Evolutionary conservation across 2,888 invertebrate species (phyloP).

Genomic region (Calliopum simillimum): DNA sequence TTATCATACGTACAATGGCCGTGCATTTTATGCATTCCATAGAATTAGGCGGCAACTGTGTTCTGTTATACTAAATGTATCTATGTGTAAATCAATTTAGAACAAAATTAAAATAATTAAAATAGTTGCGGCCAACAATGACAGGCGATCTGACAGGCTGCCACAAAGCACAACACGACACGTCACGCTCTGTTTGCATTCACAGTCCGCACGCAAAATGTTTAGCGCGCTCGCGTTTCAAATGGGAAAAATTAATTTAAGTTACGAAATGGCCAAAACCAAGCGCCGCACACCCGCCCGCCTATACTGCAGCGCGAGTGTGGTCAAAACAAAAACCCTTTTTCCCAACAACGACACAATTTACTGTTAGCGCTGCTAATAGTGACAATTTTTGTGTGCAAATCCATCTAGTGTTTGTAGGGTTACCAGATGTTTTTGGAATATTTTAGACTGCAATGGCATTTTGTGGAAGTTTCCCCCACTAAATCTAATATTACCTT

Average conservation of each 20-base stretch:
- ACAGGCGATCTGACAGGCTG: slow-evolving; percentile 13
- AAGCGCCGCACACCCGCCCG: too few relatives aligned
- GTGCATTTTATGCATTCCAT: too few relatives aligned
- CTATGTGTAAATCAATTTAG: slow-evolving; percentile 61
- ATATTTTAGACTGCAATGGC: too few relatives aligned
- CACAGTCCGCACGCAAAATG: background rate
- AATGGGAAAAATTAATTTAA: slow-evolving; percentile 31
- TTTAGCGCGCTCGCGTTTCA: slow-evolving; percentile 8
- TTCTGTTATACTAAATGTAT: slow-evolving; percentile 47
- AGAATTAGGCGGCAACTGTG: too few relatives aligned
- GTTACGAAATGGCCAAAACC: background rate
- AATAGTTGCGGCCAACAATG: slow-evolving; percentile 44
- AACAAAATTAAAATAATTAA: slow-evolving; percentile 62
- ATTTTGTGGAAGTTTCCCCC: too few relatives aligned
- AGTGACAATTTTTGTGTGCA: background rate
- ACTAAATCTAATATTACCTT: too few relatives aligned
- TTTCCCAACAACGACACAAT: too few relatives aligned
- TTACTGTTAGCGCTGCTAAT: too few relatives aligned
- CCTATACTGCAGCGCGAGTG: background rate
- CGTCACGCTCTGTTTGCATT: slow-evolving; percentile 20
- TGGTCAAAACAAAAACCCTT: too few relatives aligned
- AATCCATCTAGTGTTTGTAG: too few relatives aligned
- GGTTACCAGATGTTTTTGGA: too few relatives aligned
- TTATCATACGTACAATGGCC: too few relatives aligned
- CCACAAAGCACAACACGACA: slow-evolving; percentile 20